Percentiles rank a stretch among this genome's conserved stretches.
Conservation (phyloP, 1,140 invertebrate species). For the Drosophila mayri region DNA sequence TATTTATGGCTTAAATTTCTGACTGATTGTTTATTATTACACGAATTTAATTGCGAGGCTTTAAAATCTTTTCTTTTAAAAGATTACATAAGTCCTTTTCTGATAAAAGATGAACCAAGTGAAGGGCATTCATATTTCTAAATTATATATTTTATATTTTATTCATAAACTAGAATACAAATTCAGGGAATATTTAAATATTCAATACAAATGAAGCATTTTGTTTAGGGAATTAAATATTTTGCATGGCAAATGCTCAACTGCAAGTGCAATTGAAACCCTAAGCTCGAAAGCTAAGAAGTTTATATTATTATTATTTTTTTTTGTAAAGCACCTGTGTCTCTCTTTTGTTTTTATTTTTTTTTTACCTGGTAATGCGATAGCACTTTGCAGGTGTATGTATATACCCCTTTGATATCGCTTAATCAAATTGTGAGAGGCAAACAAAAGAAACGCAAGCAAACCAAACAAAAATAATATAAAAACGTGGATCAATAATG, state of each 20-base stretch:
- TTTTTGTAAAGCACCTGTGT: slow-evolving; percentile 53
- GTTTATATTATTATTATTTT: slow-evolving; percentile 42
- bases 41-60: background rate
- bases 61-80: background rate
- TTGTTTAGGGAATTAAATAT: slow-evolving; percentile 17
- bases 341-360: background rate
- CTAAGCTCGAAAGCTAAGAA: slow-evolving; percentile 25
- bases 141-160: too few species aligned
- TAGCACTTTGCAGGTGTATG: slow-evolving; percentile 26
- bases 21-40: too few species aligned
- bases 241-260: slow-evolving; percentile 14
- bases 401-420: slow-evolving; percentile 48
- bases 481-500: slow-evolving; percentile 26
- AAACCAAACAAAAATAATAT: slow-evolving; percentile 13
- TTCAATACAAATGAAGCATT: background rate
- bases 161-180: background rate
- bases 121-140: background rate
- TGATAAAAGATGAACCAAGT: background rate
- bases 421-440: slow-evolving; percentile 32
- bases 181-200: background rate
- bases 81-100: background rate
- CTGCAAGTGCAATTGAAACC: slow-evolving; percentile 49
- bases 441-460: slow-evolving; percentile 1
- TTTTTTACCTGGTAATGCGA: slow-evolving; percentile 43
- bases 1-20: background rate